phyloP scores from a whole-genome alignment of 2,888 invertebrate genomes.

The Calephelis perditalis region DNA sequence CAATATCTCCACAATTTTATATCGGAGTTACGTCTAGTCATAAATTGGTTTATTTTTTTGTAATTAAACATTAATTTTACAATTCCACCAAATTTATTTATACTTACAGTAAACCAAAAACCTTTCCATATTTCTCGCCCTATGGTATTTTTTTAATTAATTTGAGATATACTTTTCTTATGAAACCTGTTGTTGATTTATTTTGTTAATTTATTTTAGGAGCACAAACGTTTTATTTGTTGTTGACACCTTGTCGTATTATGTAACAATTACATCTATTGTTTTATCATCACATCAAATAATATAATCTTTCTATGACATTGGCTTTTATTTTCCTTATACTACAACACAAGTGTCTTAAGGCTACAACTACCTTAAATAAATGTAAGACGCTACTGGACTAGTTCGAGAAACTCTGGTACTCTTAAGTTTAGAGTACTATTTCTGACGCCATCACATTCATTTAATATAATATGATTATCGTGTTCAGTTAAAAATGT shows the following conservation, averaged over 20 bases:
- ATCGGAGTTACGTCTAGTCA: constrained; percentile 51
- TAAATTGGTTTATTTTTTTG: constrained; percentile 32
- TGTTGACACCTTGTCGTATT: constrained; percentile 69
- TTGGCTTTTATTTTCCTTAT: constrained; percentile 42
- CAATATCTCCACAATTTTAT: constrained; percentile 21
- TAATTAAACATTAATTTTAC: not conserved
- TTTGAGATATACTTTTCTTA: constrained; percentile 47
- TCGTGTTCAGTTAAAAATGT: too few relatives aligned
- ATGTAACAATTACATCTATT: constrained; percentile 70
- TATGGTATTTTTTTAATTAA: constrained; percentile 56
- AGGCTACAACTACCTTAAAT: too few relatives aligned
- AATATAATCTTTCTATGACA: constrained; percentile 64
- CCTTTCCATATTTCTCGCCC: constrained; percentile 53
- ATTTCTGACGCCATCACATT: too few relatives aligned
- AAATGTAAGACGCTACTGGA: too few relatives aligned
- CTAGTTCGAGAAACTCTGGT: too few relatives aligned
- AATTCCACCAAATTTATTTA: not conserved
- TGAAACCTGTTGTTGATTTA: constrained; percentile 63
- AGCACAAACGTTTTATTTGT: constrained; percentile 75
- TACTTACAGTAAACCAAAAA: constrained; percentile 1
- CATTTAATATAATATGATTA: too few relatives aligned
- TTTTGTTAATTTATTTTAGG: constrained; percentile 75
- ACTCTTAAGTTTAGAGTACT: too few relatives aligned
- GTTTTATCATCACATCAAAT: constrained; percentile 74
- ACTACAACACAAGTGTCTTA: too few relatives aligned